Percentiles rank a stretch among this genome's conserved stretches.
These are phyloP conservation scores for Drosophila melanica DNA, from an alignment of 1,140 invertebrate species.

Conservation along the genomic window DNA sequence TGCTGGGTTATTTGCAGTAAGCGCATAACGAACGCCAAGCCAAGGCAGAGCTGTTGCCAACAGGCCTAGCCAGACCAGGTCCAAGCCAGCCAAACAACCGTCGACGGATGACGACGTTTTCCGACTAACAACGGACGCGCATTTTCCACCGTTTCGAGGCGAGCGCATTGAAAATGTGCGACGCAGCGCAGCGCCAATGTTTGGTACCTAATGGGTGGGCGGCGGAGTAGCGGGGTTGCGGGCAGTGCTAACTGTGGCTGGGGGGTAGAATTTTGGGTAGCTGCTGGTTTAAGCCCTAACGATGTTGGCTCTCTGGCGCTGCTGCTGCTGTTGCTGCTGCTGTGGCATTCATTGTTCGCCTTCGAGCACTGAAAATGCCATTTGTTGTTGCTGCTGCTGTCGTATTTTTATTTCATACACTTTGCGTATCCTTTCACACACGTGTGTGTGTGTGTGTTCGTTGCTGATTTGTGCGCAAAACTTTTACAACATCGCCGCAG, in stretches of 20 bases:
- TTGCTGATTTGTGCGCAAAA: slow-evolving; percentile 80
- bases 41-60: slow-evolving; percentile 50
- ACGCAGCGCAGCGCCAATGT: slow-evolving; percentile 71
- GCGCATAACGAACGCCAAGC: slow-evolving; percentile 42
- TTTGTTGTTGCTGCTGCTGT: slow-evolving; percentile 60
- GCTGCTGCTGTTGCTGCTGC: slow-evolving; percentile 58
- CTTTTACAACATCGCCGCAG: slow-evolving; percentile 76
- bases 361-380: slow-evolving; percentile 70
- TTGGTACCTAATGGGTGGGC: slow-evolving; percentile 12
- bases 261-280: slow-evolving; percentile 27
- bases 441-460: slow-evolving; percentile 39
- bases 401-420: slow-evolving; percentile 66
- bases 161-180: slow-evolving; percentile 82
- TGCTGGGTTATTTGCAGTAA: slow-evolving; percentile 45
- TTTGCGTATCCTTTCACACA: slow-evolving; percentile 62
- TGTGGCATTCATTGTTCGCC: slow-evolving; percentile 73
- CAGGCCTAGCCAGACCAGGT: slow-evolving; percentile 58
- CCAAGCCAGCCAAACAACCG: slow-evolving; percentile 77
- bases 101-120: slow-evolving; percentile 82
- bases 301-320: slow-evolving; percentile 58
- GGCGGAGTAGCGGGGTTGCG: too few species aligned
- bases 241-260: not conserved
- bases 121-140: slow-evolving; percentile 82
- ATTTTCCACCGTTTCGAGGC: slow-evolving; percentile 82
- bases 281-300: slow-evolving; percentile 71